A percentile compares a stretch with the other conserved stretches of the same genome.
phyloP scores from a whole-genome alignment of 2,797 vertebrate species.

The Coreius guichenoti region DNA sequence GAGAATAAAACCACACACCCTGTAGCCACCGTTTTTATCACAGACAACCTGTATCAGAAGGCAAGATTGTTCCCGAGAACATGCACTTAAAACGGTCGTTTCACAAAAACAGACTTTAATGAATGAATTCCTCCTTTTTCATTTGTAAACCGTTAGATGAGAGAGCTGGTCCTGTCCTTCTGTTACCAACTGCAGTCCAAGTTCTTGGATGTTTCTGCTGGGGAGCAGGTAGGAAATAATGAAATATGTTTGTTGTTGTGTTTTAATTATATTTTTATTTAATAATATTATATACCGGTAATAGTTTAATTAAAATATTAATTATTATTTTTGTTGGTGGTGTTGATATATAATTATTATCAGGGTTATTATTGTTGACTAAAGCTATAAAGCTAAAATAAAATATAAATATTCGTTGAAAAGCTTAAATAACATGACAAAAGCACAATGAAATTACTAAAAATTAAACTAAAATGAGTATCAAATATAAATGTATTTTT shows the following conservation, averaged over 20 bases:
- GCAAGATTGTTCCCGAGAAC: constrained; percentile 68
- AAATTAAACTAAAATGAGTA: neutral
- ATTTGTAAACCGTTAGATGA: constrained; percentile 79
- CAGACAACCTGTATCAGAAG: constrained; percentile 84
- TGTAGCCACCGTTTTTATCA: constrained; percentile 79
- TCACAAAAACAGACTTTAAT: neutral
- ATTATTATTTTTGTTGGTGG: neutral
- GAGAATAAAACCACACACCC: constrained; percentile 67
- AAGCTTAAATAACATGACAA: neutral
- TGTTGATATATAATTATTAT: neutral
- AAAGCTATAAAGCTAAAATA: neutral
- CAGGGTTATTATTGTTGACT: neutral
- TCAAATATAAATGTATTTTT: neutral
- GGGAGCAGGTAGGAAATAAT: constrained; percentile 87
- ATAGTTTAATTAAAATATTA: neutral
- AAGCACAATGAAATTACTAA: neutral
- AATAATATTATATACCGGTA: neutral
- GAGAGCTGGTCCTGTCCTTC: constrained; percentile 86
- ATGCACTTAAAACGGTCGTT: neutral
- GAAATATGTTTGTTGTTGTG: neutral
- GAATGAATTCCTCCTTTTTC: neutral
- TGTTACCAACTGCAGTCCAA: constrained; percentile 93
- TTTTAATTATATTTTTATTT: neutral
- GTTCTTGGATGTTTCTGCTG: constrained; percentile 86
- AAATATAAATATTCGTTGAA: neutral